phyloP scores from a whole-genome alignment of 2,888 invertebrate genomes.

The Hydropsyche betteni region DNA sequence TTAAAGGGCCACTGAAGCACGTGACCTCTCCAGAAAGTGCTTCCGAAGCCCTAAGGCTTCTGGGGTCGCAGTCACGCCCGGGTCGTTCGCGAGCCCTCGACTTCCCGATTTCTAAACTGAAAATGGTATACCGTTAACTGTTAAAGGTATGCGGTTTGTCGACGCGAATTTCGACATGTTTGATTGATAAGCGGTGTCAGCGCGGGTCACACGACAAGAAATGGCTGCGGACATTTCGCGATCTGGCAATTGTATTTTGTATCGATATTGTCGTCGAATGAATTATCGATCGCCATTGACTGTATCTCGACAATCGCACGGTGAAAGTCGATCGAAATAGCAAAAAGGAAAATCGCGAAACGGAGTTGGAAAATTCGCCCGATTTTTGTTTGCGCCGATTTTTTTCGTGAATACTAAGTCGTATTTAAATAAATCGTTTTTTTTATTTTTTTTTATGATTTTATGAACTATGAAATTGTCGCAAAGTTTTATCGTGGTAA shows the following conservation, averaged over 20 bases:
- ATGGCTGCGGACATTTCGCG: no score
- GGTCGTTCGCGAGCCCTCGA: background rate
- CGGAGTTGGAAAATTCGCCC: background rate
- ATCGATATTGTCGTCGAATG: conserved; percentile 22
- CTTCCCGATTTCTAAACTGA: background rate
- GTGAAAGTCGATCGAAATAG: conserved; percentile 13
- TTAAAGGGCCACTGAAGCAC: conserved; percentile 8
- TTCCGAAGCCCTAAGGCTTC: conserved; percentile 11
- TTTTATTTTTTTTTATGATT: no score
- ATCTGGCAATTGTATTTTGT: background rate
- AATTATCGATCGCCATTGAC: conserved; percentile 5
- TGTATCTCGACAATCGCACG: background rate
- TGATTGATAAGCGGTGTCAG: no score
- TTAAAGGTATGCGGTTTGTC: no score
- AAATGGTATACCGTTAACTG: background rate
- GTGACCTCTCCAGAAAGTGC: background rate
- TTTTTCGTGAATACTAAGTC: no score
- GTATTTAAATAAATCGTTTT: no score
- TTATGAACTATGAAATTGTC: no score
- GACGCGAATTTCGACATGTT: no score
- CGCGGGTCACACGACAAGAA: no score
- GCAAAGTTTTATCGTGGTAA: no score
- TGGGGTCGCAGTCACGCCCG: conserved; percentile 11
- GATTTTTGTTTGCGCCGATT: no score
- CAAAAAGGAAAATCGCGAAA: conserved; percentile 3